Evolutionary conservation across 2,113 vertebrate species (phyloP).

Genomic region (Verasper variegatus): DNA sequence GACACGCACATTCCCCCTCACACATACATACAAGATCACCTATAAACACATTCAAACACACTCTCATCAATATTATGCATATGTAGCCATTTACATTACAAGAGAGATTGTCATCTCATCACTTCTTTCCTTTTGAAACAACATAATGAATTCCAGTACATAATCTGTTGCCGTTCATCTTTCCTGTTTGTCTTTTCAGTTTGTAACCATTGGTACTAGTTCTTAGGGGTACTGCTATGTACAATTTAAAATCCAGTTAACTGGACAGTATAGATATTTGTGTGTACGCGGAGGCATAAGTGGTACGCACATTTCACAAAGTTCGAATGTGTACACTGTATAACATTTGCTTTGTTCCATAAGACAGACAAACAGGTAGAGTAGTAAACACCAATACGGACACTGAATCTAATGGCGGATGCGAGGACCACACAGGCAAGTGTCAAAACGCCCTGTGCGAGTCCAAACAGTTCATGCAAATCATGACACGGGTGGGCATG

Average conservation of each 20-base stretch:
- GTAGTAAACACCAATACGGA: constrained; percentile 67
- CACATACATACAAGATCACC: constrained; percentile 39
- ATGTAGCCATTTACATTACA: constrained; percentile 78
- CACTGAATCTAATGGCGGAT: constrained; percentile 58
- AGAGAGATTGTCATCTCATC: constrained; percentile 84
- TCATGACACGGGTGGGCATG: constrained; percentile 54
- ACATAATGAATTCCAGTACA: constrained; percentile 40
- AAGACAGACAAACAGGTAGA: constrained; percentile 67
- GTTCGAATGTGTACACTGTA: constrained; percentile 61
- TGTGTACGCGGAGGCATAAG: constrained; percentile 44
- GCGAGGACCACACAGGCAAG: constrained; percentile 46
- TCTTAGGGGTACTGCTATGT: constrained; percentile 74
- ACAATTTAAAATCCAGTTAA: constrained; percentile 67
- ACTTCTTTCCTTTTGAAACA: constrained; percentile 56
- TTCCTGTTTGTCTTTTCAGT: constrained; percentile 47
- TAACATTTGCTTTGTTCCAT: constrained; percentile 63
- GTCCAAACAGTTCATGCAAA: constrained; percentile 78
- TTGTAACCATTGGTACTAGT: constrained; percentile 42
- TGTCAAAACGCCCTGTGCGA: constrained; percentile 47
- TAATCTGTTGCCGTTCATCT: constrained; percentile 30
- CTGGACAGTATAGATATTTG: constrained; percentile 51
- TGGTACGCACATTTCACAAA: constrained; percentile 59
- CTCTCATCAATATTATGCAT: constrained; percentile 76
- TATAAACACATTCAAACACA: constrained; percentile 71
- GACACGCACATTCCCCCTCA: constrained; percentile 33